Percentiles rank a stretch among this genome's conserved stretches.
Evolutionary conservation across 2,113 vertebrate genomes (phyloP).

Genomic region (Geococcyx californianus): DNA sequence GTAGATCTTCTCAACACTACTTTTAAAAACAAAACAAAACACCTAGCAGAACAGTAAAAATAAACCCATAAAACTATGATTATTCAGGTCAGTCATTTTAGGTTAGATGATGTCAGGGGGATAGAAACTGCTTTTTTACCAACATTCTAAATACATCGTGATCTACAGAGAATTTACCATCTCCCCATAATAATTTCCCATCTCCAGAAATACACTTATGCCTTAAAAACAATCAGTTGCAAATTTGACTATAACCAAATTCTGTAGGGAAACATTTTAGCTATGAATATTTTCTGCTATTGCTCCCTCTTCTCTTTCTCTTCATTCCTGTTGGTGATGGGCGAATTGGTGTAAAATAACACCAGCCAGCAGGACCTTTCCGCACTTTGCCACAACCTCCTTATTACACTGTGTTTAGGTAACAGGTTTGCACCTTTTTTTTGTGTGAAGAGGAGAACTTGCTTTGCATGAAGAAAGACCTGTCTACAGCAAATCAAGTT

Average conservation of each 20-base stretch:
- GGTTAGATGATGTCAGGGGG: neutral
- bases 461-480: conserved; percentile 54
- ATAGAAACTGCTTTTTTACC: neutral
- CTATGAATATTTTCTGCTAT: neutral
- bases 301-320: neutral
- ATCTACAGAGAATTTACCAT: neutral
- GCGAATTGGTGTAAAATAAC: conserved; percentile 4
- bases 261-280: neutral
- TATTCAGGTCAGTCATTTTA: neutral
- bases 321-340: neutral
- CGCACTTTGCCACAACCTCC: neutral
- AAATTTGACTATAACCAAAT: conserved; percentile 25
- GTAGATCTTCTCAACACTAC: neutral
- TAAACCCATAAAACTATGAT: neutral
- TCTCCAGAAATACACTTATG: neutral
- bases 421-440: conserved; percentile 37
- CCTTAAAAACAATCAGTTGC: conserved; percentile 24
- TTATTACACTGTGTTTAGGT: neutral
- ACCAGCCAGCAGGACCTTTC: conserved; percentile 24
- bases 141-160: neutral
- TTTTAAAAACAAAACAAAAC: neutral
- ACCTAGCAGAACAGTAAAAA: neutral
- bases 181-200: neutral
- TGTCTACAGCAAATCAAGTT: conserved; percentile 63
- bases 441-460: conserved; percentile 50